phyloP scores from a whole-genome alignment of 2,113 vertebrate genomes.

The Chelonoidis abingdonii region DNA sequence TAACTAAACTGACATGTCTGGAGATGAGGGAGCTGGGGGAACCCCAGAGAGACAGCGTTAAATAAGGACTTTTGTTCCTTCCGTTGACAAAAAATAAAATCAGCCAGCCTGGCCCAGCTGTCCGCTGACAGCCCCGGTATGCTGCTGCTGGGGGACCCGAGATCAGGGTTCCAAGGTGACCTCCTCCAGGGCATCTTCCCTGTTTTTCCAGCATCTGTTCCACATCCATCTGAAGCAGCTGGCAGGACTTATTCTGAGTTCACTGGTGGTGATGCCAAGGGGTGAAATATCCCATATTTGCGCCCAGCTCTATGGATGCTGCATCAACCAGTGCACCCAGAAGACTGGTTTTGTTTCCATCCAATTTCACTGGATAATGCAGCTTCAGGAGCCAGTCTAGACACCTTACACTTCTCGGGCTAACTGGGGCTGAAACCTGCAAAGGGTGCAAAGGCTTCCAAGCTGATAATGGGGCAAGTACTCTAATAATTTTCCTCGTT shows the following conservation, averaged over 20 bases:
- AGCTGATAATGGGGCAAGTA: background rate
- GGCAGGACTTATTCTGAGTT: background rate
- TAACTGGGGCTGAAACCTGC: background rate
- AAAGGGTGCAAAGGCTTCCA: background rate
- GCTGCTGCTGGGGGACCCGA: background rate
- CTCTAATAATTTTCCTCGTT: background rate
- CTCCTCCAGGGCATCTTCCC: background rate
- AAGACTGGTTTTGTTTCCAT: background rate
- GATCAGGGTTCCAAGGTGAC: background rate
- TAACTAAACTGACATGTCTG: conserved; percentile 64
- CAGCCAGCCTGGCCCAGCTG: background rate
- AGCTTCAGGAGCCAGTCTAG: background rate
- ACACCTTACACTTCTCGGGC: background rate
- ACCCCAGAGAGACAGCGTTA: conserved; percentile 32
- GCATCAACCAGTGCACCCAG: background rate
- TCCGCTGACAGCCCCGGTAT: background rate
- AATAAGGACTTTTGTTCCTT: conserved; percentile 28
- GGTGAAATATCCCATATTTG: background rate
- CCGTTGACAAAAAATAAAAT: conserved; percentile 2
- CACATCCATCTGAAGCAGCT: background rate
- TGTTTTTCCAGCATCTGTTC: background rate
- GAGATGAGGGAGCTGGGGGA: conserved; percentile 45
- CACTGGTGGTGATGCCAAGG: background rate
- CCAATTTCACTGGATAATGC: background rate
- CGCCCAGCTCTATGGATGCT: background rate